A percentile compares a stretch with the other conserved stretches of the same genome.
Conservation (phyloP, 2,113 vertebrate species). For the Lophotis ruficrista region DNA sequence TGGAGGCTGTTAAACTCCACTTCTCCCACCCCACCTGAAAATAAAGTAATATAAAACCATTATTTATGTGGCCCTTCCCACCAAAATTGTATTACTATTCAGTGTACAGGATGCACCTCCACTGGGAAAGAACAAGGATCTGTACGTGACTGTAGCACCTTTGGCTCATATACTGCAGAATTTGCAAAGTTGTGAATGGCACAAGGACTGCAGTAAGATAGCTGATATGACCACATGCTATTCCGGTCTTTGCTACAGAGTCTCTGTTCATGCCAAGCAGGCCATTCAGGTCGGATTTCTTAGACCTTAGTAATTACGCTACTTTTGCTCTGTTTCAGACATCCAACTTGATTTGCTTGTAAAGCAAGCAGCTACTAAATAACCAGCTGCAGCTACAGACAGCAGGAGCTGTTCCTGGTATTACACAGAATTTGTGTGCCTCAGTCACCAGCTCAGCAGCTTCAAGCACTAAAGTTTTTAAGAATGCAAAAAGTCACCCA, state of each 20-base stretch:
- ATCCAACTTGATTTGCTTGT: background rate
- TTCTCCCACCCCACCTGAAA: background rate
- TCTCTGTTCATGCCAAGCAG: background rate
- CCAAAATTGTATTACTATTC: background rate
- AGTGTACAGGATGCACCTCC: background rate
- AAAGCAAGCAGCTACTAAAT: background rate
- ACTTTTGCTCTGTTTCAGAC: background rate
- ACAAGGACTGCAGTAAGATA: background rate
- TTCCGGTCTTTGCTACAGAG: background rate
- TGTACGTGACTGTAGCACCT: background rate
- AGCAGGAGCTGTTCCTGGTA: background rate
- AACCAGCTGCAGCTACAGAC: background rate
- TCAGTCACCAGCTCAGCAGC: background rate
- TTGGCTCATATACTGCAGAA: background rate
- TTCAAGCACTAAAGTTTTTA: background rate
- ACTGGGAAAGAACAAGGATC: background rate
- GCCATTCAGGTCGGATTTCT: background rate
- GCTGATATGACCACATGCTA: background rate
- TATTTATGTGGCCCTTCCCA: background rate
- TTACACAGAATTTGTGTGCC: background rate
- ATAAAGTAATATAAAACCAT: background rate
- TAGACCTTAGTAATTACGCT: background rate
- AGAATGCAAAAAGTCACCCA: background rate
- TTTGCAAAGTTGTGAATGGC: background rate
- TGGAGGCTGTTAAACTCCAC: background rate